A percentile compares a stretch with the other conserved stretches of the same genome.
phyloP scores from a whole-genome alignment of 2,113 vertebrate species.

The Pyrgilauda ruficollis region DNA sequence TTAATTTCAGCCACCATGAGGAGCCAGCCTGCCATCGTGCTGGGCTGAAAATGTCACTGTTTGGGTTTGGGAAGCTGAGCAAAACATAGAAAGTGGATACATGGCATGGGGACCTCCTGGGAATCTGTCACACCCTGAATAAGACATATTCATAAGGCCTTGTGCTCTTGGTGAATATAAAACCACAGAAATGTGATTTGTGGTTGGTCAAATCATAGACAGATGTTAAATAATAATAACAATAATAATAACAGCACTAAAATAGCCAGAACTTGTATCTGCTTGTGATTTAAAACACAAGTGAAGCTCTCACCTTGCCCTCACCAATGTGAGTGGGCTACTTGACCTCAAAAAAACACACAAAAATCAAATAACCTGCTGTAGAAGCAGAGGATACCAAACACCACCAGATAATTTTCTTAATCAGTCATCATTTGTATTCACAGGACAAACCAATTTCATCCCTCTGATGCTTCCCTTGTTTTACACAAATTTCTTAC shows the following conservation, averaged over 20 bases:
- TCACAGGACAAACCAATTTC: neutral
- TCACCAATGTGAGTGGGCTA: rapidly evolving
- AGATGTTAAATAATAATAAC: neutral
- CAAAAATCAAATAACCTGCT: neutral
- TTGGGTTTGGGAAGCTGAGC: neutral
- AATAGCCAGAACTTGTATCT: neutral
- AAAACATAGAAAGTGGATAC: neutral
- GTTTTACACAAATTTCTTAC: neutral
- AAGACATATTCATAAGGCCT: neutral
- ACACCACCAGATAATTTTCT: neutral
- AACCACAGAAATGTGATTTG: neutral
- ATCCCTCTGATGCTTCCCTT: neutral
- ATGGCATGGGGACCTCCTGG: neutral
- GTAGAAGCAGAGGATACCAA: neutral
- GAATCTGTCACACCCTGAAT: neutral
- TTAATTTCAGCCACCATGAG: neutral
- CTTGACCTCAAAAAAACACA: neutral
- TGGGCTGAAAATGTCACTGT: neutral
- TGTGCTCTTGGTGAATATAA: neutral
- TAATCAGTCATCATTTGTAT: neutral
- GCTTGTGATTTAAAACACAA: neutral
- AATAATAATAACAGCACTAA: neutral
- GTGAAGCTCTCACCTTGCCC: neutral
- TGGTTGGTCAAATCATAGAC: neutral
- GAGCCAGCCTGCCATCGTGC: neutral